Evolutionary conservation across 2,113 vertebrate genomes (phyloP).

Genomic region (Hippocampus zosterae): DNA sequence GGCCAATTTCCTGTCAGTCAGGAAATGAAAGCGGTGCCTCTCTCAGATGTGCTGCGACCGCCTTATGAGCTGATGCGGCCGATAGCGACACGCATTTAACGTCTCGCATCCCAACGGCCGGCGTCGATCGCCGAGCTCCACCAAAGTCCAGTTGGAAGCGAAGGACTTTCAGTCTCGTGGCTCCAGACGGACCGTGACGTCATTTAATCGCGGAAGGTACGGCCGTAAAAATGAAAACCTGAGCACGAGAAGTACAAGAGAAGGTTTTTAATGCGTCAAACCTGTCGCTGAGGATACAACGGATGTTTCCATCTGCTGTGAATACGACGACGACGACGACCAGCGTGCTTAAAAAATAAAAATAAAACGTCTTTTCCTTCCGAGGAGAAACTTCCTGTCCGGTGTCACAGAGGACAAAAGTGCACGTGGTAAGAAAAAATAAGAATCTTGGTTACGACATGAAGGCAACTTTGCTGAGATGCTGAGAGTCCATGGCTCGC

Average conservation of each 20-base stretch:
- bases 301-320: neutral
- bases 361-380: neutral
- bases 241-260: neutral
- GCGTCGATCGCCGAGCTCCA: too few relatives aligned
- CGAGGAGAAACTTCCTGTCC: neutral
- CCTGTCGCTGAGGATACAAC: neutral
- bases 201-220: neutral
- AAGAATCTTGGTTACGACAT: slow-evolving; percentile 59
- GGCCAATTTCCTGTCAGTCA: slow-evolving; percentile 85
- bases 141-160: too few relatives aligned
- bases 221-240: neutral
- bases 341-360: neutral
- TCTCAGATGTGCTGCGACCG: slow-evolving; percentile 14
- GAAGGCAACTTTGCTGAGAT: slow-evolving; percentile 68
- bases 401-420: neutral
- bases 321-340: neutral
- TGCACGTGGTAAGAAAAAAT: slow-evolving; percentile 2
- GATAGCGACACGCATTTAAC: neutral
- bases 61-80: slow-evolving; percentile 44
- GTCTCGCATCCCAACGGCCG: neutral
- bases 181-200: too few relatives aligned
- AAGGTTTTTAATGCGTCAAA: neutral
- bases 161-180: too few relatives aligned
- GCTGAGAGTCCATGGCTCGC: slow-evolving; percentile 45
- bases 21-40: slow-evolving; percentile 88